A percentile compares a stretch with the other conserved stretches of the same genome.
phyloP scores from a whole-genome alignment of 2,888 invertebrate species.

The Bibio marci region DNA sequence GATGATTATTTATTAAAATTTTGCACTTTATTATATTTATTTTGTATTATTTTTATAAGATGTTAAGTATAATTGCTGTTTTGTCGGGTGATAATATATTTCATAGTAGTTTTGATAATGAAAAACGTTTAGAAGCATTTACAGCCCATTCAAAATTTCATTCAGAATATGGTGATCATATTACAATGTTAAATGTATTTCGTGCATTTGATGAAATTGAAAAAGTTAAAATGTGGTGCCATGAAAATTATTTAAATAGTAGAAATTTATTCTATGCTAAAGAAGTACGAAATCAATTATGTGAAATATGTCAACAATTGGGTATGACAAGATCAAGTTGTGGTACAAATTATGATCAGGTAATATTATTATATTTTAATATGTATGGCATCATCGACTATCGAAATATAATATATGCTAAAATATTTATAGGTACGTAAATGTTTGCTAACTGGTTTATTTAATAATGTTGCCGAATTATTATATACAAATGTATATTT shows the following conservation, averaged over 20 bases:
- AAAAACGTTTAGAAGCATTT: slow-evolving; percentile 59
- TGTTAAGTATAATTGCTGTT: slow-evolving; percentile 70
- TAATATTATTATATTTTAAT: slow-evolving; percentile 15
- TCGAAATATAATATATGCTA: neutral
- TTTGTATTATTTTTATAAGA: slow-evolving; percentile 23
- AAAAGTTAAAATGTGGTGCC: slow-evolving; percentile 64
- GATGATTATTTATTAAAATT: neutral
- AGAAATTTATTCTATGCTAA: slow-evolving; percentile 67
- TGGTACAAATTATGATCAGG: slow-evolving; percentile 40
- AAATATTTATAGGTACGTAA: slow-evolving; percentile 36
- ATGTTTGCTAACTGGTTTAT: slow-evolving; percentile 65
- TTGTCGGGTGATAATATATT: slow-evolving; percentile 81
- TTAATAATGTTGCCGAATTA: slow-evolving; percentile 72
- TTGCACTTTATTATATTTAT: neutral
- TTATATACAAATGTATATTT: slow-evolving; percentile 49
- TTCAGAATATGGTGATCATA: slow-evolving; percentile 78
- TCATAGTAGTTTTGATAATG: slow-evolving; percentile 38
- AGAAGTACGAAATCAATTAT: slow-evolving; percentile 65
- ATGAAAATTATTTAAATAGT: slow-evolving; percentile 70
- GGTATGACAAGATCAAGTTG: slow-evolving; percentile 46
- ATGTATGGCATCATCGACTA: neutral
- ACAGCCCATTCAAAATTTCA: slow-evolving; percentile 60
- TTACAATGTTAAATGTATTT: slow-evolving; percentile 79
- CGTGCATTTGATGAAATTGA: slow-evolving; percentile 56
- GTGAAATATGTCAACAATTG: slow-evolving; percentile 46